Evolutionary conservation across 92 coral and sea anemone genomes (phyloP), one percentile per base, ranked within the genome.

Genomic region (Micromussa lordhowensis): DNA sequence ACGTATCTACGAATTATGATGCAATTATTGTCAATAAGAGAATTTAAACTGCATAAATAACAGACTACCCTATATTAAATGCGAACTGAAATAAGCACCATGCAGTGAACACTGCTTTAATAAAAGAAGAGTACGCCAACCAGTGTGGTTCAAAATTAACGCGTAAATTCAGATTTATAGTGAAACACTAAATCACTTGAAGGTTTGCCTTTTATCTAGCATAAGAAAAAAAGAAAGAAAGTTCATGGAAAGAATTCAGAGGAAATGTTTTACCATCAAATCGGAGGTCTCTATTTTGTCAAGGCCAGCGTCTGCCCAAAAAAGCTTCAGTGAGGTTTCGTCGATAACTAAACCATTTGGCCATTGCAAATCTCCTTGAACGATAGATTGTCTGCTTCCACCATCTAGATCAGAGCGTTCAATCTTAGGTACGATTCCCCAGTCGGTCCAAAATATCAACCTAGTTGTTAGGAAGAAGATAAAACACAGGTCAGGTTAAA

Each of bases 231-330:
- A 68, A 31, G 21, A 76, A 76, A 76, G n/a, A n/a, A n/a, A n/a
- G n/a, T 18, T 14, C 5, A 76, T 35, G 80, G 76, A 35, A 29
- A 71, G 0, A 22, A 12, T 18, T 71, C 19, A 29, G n/a, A 29
- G 4, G 26, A 32, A 38, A 11, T 64, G 48, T 28, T 29, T 82
- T 85, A 93, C 96, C 94, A 55, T 34, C 44, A 93, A 82, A 71
- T 96, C 94, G 72, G 98, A 93, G 69, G 92, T 93, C 82, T 93
- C 98, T 85, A 98, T 86, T 83, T 93, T 94, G 35, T 96, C 94
- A 5, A 92, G 79, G 61, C 88, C 95, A 75, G 98, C 99, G 72
- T 98, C 99, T 7, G 94, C 95, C 99, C 99, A 98, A 84, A 92
- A 96, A 13, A 98, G 89, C 40, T 68, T 83, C 68, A 59, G 51